These are phyloP conservation scores for Brienomyrus brachyistius DNA, from an alignment of 2,113 vertebrate species.

Conservation along the genomic window DNA sequence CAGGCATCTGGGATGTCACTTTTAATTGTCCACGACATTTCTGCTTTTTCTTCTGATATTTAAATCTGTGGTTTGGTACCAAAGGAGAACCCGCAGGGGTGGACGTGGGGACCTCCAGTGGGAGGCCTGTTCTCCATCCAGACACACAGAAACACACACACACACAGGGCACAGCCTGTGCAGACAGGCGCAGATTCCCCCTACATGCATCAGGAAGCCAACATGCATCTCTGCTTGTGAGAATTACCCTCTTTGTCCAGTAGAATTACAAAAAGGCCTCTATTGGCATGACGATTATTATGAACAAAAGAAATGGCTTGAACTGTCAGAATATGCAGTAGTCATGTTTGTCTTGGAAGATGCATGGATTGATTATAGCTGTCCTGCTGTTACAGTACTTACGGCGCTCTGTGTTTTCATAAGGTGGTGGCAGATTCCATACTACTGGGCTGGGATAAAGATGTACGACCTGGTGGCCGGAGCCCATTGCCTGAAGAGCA, in stretches of 20 bases:
- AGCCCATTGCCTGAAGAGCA: slow-evolving; percentile 84
- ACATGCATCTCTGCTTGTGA: not conserved
- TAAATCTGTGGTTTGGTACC: slow-evolving; percentile 69
- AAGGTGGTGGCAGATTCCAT: slow-evolving; percentile 97
- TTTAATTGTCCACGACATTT: slow-evolving; percentile 77
- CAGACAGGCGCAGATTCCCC: not conserved
- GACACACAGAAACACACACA: slow-evolving; percentile 27
- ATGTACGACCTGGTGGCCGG: slow-evolving; percentile 92
- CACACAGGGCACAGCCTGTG: not conserved
- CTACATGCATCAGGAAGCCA: not conserved
- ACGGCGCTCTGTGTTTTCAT: not conserved
- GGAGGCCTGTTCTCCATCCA: not conserved
- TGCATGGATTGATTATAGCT: not conserved
- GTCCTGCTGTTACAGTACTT: not conserved
- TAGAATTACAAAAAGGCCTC: not conserved
- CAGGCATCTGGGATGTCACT: slow-evolving; percentile 38
- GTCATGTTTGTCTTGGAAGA: not conserved
- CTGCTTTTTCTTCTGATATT: slow-evolving; percentile 67
- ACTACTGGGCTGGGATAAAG: slow-evolving; percentile 96
- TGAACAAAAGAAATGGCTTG: not conserved
- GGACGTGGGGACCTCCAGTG: not conserved
- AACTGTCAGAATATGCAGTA: not conserved
- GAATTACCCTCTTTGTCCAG: not conserved
- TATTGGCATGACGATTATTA: not conserved
- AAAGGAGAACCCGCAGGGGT: slow-evolving; percentile 47